phyloP scores from a whole-genome alignment of 2,113 vertebrate genomes.

The Monopterus albus region DNA sequence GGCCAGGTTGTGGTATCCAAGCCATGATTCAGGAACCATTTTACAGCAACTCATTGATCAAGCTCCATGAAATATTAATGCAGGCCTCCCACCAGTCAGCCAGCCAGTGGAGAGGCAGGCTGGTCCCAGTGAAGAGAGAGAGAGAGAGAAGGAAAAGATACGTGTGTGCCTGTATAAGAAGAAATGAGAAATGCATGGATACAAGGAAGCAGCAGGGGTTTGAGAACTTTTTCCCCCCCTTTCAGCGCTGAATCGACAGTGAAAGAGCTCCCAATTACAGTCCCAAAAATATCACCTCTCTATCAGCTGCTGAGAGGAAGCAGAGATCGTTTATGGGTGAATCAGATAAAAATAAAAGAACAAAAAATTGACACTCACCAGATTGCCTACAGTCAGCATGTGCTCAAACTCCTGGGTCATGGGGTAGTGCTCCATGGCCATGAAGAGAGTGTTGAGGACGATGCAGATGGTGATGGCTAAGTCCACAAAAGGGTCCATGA shows the following conservation, averaged over 20 bases:
- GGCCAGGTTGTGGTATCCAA: no score
- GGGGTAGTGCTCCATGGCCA: constrained; percentile 99
- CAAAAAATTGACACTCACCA: constrained; percentile 66
- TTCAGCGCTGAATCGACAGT: constrained; percentile 30
- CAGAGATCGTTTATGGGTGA: constrained; percentile 18
- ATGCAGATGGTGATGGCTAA: constrained; percentile 99
- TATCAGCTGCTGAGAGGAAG: constrained; percentile 30
- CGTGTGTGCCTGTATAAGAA: constrained; percentile 20
- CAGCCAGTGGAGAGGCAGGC: constrained; percentile 47
- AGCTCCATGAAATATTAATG: constrained; percentile 76
- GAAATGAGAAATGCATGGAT: constrained; percentile 21
- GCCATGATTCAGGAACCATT: constrained; percentile 68
- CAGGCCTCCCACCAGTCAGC: constrained; percentile 61
- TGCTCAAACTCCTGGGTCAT: constrained; percentile 91
- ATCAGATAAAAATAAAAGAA: constrained; percentile 3
- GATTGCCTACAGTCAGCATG: constrained; percentile 90
- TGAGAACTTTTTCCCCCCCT: constrained; percentile 15
- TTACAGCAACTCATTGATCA: constrained; percentile 74
- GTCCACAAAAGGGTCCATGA: constrained; percentile 99
- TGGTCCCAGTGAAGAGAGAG: constrained; percentile 36
- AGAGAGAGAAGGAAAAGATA: constrained; percentile 5
- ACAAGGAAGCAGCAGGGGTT: constrained; percentile 20
- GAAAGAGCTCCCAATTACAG: constrained; percentile 50
- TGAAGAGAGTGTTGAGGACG: constrained; percentile 97
- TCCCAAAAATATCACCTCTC: constrained; percentile 62